Evolutionary conservation across 1,140 invertebrate species (phyloP), one percentile per base, ranked within the genome.

Genomic region (Bombus waltoni): DNA sequence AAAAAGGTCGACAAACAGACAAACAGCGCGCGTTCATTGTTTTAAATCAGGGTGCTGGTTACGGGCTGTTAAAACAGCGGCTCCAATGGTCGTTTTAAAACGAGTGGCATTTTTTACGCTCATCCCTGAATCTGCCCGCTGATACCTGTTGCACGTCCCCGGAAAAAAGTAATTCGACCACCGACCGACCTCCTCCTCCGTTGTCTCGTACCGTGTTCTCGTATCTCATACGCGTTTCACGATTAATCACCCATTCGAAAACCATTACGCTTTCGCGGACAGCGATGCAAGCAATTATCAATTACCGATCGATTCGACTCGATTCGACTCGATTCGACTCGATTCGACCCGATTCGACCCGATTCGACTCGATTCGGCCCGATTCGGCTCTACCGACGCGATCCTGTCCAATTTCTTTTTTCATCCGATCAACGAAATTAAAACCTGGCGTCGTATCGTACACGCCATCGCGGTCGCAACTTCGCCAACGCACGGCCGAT

Each of bases 71-170:
- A 62, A 85, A 85, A 80, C 57, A 65, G 32, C 53, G 83, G 2
- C 83, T 80, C 83, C 80, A 86, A 86, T 81, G 47, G 84, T 53
- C 84, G 80, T 86, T 88, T 88, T 85, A 80, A 80, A 85, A 65
- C 83, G 83, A 85, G 76, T 85, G 83, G 83, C 83, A 85, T 89
- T 89, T 73, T 89, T 89, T 86, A 85, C 80, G 85, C 87, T 77
- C 85, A 76, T 80, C 85, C 84, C 68, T 87, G 77, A 85, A 89
- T 89, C 82, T 90, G 77, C 22, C 81, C 85, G 83, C 72, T 79
- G 88, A 88, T 90, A 90, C 89, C 89, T 90, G 89, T 90, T 90
- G 89, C 89, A 83, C 78, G 77, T 57, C 35, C 57, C 74, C 57
- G 53, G 40, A 81, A 88, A 87, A 87, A 89, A 82, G 76, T 65